These are phyloP conservation scores for Campylomormyrus tamandua DNA, from an alignment of 2,113 vertebrate species.

Conservation along the genomic window DNA sequence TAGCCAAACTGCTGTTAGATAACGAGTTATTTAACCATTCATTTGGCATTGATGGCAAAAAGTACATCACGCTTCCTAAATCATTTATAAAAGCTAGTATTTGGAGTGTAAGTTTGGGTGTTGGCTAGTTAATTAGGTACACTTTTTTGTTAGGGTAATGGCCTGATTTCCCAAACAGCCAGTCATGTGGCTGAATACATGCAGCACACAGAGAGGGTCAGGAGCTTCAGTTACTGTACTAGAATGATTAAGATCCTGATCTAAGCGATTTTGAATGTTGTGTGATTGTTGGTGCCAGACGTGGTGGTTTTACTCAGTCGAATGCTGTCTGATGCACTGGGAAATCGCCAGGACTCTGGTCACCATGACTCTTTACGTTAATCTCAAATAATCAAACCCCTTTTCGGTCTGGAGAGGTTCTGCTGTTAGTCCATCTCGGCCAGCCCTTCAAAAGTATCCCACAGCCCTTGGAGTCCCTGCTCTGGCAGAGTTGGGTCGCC, in stretches of 20 bases:
- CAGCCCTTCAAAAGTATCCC: neutral
- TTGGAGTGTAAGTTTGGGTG: neutral
- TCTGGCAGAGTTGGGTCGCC: neutral
- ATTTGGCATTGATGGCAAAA: neutral
- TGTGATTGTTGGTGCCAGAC: neutral
- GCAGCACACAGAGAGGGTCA: neutral
- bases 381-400: neutral
- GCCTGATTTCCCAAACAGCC: neutral
- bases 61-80: neutral
- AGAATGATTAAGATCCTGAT: neutral
- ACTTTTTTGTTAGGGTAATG: neutral
- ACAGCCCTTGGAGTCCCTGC: neutral
- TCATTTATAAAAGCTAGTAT: neutral
- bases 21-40: neutral
- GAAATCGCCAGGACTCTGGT: neutral
- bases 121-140: neutral
- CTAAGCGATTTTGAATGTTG: neutral
- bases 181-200: neutral
- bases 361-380: neutral
- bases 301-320: neutral
- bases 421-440: neutral
- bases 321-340: neutral
- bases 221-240: neutral
- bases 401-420: neutral
- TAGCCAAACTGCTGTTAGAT: neutral